phyloP scores from a whole-genome alignment of 2,797 vertebrate genomes.

The Lemur catta region DNA sequence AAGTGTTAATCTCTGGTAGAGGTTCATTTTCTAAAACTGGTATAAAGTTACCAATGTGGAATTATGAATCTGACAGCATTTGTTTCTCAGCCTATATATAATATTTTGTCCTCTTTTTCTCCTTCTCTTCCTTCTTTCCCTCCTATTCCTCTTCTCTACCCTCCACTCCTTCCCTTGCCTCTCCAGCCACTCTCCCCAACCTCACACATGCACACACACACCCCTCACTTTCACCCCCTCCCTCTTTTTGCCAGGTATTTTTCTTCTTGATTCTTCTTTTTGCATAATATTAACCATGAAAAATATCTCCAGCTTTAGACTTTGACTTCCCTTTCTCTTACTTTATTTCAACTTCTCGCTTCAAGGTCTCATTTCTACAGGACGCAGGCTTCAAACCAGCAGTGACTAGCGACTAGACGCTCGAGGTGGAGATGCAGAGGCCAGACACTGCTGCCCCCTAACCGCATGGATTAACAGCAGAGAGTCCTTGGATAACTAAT shows the following conservation, averaged over 20 bases:
- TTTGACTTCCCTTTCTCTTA: background rate
- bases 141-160: background rate
- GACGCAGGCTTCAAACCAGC: background rate
- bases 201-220: background rate
- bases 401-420: background rate
- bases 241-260: background rate
- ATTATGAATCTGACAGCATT: background rate
- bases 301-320: background rate
- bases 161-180: background rate
- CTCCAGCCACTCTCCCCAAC: too few relatives aligned
- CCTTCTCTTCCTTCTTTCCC: background rate
- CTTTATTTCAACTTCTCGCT: background rate
- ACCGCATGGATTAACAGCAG: background rate
- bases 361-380: background rate
- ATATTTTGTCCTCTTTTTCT: background rate
- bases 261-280: background rate
- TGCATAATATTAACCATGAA: background rate
- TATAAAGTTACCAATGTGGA: background rate
- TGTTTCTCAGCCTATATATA: background rate
- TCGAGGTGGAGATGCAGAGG: background rate
- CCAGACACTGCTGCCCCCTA: background rate
- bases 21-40: background rate
- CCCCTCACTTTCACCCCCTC: background rate
- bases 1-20: background rate
- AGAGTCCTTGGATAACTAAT: background rate